Evolutionary conservation across 1,140 invertebrate genomes (phyloP), one percentile per base, ranked within the genome.

Genomic region (Acyrthosiphon pisum): DNA sequence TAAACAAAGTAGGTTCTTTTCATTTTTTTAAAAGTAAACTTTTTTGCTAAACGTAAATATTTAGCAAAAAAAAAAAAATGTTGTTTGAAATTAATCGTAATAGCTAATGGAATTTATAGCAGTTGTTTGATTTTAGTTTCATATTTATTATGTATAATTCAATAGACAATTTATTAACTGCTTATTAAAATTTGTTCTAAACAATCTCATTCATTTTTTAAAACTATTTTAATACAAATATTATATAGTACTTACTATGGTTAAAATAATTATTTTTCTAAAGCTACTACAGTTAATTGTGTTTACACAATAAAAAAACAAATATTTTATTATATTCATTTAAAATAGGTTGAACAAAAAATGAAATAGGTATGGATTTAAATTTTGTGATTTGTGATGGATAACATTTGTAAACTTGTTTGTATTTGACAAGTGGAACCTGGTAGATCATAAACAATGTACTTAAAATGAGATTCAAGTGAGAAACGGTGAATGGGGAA

Each of bases 391-490:
- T 86, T 41, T 26, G 46, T 35, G n/a, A 87, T 48, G 86, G 30
- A 50, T 35, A 87, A 87, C 14, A 87, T 87, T 87, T 50, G 86
- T 50, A 87, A n/a, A 87, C 30, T n/a, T 87, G 86, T 87, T 87
- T 87, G 84, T n/a, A 46, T 87, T 87, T 87, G 44, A 48, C 86
- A 50, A 87, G 86, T 48, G 30, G 83, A 23, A 83, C 60, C 60
- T n/a, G 60, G 22, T 41, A 37, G 46, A 48, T 87, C 86, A n/a
- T 87, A 87, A 87, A 87, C 30, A 87, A 87, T 87, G n/a, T 87
- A 20, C 35, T 84, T 44, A 87, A 30, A 30, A 87, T 14, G 44
- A n/a, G 48, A 30, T 87, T n/a, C 30, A 48, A 87, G 48, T 20
- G 86, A n/a, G 30, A 87, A 30, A 26, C 41, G 44, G 44, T 26